A percentile compares a stretch with the other conserved stretches of the same genome.
These are phyloP conservation scores for Apis florea DNA, from an alignment of 1,140 invertebrate genomes.

Conservation along the genomic window DNA sequence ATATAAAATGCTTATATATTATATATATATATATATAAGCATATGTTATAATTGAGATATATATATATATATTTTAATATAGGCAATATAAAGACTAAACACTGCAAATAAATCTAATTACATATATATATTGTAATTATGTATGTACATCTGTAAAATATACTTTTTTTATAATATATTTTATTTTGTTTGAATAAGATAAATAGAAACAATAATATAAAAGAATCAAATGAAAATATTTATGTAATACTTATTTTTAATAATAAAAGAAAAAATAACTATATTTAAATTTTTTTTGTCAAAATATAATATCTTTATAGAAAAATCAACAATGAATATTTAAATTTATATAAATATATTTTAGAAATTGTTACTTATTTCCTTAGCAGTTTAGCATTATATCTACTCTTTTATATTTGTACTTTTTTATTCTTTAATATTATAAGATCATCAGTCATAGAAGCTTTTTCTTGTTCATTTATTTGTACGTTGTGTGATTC, in stretches of 20 bases:
- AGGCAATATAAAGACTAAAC: slow-evolving; percentile 3
- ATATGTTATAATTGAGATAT: neutral
- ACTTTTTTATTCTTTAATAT: neutral
- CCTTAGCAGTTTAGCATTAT: neutral
- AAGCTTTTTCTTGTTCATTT: neutral
- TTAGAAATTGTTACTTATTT: neutral
- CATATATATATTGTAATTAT: slow-evolving; percentile 35
- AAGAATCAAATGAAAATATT: neutral
- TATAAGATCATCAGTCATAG: neutral
- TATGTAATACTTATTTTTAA: slow-evolving; percentile 8
- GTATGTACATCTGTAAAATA: slow-evolving; percentile 65
- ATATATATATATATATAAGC: no score
- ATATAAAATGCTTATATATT: slow-evolving; percentile 4
- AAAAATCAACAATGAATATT: neutral
- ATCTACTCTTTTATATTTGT: neutral
- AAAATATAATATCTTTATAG: neutral
- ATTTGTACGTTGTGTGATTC: neutral
- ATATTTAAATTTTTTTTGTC: neutral
- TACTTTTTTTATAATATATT: slow-evolving; percentile 76
- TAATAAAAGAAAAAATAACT: slow-evolving; percentile 11
- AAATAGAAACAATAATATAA: neutral
- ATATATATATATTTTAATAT: neutral
- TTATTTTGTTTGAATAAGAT: slow-evolving; percentile 65
- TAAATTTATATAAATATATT: neutral
- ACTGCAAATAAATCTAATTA: neutral